Evolutionary conservation across 1,140 invertebrate species (phyloP).

Genomic region (Harpegnathos saltator): DNA sequence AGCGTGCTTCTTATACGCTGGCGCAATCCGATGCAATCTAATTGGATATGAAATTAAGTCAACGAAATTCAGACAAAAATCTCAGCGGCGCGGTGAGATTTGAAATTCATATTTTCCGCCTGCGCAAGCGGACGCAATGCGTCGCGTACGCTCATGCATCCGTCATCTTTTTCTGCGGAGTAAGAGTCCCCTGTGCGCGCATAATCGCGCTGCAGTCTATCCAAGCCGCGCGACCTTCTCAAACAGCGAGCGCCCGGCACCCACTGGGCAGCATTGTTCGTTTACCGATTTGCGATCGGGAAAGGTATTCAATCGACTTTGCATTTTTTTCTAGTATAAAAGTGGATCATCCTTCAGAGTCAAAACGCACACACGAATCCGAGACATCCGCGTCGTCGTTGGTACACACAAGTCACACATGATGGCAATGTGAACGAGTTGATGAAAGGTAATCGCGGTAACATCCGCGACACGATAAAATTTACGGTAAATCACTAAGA

Average conservation of each 20-base stretch:
- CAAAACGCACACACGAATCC: no score
- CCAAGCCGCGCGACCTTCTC: constrained; percentile 18
- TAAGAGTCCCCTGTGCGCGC: constrained; percentile 59
- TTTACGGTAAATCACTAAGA: background rate
- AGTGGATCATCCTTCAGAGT: background rate
- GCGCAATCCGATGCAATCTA: constrained; percentile 77
- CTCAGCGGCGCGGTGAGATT: constrained; percentile 73
- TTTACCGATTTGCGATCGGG: background rate
- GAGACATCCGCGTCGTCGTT: no score
- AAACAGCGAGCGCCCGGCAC: constrained; percentile 4
- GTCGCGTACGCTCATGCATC: constrained; percentile 72
- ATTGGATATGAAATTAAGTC: constrained; percentile 86
- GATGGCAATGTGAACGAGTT: no score
- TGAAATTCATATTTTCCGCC: constrained; percentile 84
- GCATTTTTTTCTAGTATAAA: constrained; percentile 11
- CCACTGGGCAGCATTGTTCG: background rate
- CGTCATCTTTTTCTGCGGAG: constrained; percentile 82
- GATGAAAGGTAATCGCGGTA: no score
- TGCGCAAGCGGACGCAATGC: constrained; percentile 67
- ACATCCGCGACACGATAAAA: no score
- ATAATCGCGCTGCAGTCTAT: constrained; percentile 62
- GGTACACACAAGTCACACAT: no score
- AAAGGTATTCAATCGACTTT: constrained; percentile 11
- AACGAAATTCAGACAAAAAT: constrained; percentile 82
- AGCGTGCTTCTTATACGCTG: background rate